phyloP scores from a whole-genome alignment of 1,140 invertebrate genomes.

The Coenobita brevimanus region DNA sequence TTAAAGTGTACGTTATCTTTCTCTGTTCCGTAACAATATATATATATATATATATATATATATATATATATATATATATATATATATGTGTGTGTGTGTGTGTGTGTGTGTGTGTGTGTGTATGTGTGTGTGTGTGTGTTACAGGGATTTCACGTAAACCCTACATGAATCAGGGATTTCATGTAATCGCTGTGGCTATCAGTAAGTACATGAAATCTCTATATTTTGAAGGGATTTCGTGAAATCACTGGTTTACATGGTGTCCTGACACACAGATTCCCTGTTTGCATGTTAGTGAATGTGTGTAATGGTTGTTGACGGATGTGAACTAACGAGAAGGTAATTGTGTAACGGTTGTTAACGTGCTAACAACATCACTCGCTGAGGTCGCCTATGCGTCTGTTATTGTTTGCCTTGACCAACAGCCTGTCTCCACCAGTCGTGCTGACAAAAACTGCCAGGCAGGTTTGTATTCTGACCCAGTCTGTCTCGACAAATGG shows the following conservation, averaged over 20 bases:
- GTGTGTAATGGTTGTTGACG: conserved; percentile 1
- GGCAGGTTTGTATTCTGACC: no score
- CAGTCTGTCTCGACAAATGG: no score
- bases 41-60: no score
- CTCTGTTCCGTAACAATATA: no score
- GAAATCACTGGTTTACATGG: conserved; percentile 5
- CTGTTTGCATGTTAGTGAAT: background rate
- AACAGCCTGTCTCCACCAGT: no score
- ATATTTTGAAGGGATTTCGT: conserved; percentile 12
- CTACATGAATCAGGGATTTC: background rate
- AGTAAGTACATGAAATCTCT: background rate
- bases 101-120: no score
- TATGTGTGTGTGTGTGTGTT: no score
- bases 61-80: no score
- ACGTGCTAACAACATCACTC: background rate
- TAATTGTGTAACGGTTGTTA: background rate
- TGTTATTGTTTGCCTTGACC: no score
- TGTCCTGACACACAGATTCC: conserved; percentile 4
- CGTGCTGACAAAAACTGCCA: background rate
- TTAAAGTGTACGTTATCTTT: no score
- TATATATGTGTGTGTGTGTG: no score
- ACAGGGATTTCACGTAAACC: conserved; percentile 7
- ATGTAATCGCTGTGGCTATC: conserved; percentile 6
- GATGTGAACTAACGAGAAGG: background rate
- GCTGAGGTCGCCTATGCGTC: no score